Base-by-base conservation (phyloP, 2,888 invertebrate genomes). In the Platycnemis pennipes region DNA sequence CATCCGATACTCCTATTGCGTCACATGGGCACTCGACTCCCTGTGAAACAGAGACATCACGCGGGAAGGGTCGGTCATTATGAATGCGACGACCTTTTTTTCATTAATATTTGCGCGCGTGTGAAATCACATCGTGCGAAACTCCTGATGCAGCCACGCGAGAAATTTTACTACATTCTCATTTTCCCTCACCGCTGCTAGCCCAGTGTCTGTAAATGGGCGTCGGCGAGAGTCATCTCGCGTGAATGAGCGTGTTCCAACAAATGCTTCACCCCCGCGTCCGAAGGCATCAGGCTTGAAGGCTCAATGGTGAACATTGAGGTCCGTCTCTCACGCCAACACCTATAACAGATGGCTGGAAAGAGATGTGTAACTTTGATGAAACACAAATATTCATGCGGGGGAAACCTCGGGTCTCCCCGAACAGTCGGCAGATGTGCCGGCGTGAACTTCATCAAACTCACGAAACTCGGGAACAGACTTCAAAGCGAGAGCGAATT, bases 311-410 rank as follows among this genome's bases (percentile, higher is more conserved):
- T 49, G 49, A 49, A 49, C 11, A 49, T n/a, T n/a, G n/a, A n/a
- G n/a, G n/a, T 56, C n/a, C 26, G 26, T 26, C 11, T 37, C 37
- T 37, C 77, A 0, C 37, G 7, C 77, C 77, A 37, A 77, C 77
- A 26, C 77, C 77, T 26, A 77, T 16, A 37, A 37, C 77, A 77
- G 77, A 37, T 37, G 37, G 77, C 4, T 16, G 77, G 37, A 37
- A 77, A 77, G 77, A 77, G 77, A 37, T 31, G 77, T 37, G 77
- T 37, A 77, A 77, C 77, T 77, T 77, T 77, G 77, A 77, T 77
- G 77, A 37, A 77, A 77, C 37, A 37, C 77, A 77, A 77, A 77
- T 77, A 77, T 77, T 77, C 77, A 77, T 4, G 77, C 26, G 2
- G 77, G 37, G 37, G 77, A 13, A 13, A n/a, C 11, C 31, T 0